These are phyloP conservation scores for Nephrotoma guestfalica DNA, from an alignment of 2,888 invertebrate genomes.

Conservation along the genomic window DNA sequence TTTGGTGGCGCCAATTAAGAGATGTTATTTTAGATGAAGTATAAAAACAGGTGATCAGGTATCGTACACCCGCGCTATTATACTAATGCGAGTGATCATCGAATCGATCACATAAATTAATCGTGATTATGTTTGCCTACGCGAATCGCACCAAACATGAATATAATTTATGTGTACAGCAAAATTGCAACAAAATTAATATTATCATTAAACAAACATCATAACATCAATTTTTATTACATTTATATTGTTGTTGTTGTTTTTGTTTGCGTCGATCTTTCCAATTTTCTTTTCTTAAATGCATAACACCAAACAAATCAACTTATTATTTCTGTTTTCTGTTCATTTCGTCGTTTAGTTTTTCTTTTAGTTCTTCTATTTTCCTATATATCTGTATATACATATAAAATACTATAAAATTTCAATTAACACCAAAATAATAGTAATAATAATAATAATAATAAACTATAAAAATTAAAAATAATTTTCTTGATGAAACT, in stretches of 20 bases:
- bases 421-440: slow-evolving; percentile 4
- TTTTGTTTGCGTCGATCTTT: background rate
- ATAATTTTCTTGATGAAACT: slow-evolving; percentile 4
- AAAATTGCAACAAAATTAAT: background rate
- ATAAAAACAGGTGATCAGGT: background rate
- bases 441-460: background rate
- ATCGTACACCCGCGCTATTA: background rate
- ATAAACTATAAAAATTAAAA: background rate
- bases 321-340: background rate
- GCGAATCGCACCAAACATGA: background rate
- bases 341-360: background rate
- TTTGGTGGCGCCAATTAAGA: background rate
- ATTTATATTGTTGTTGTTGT: background rate
- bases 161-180: background rate
- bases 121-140: background rate
- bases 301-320: background rate
- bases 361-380: background rate
- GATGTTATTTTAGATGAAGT: background rate
- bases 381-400: background rate
- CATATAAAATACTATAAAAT: background rate
- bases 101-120: background rate
- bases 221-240: background rate
- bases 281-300: background rate
- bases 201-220: background rate
- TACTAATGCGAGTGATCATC: background rate